A percentile compares a stretch with the other conserved stretches of the same genome.
phyloP scores from a whole-genome alignment of 2,113 vertebrate species.

The Odontophorus gujanensis region DNA sequence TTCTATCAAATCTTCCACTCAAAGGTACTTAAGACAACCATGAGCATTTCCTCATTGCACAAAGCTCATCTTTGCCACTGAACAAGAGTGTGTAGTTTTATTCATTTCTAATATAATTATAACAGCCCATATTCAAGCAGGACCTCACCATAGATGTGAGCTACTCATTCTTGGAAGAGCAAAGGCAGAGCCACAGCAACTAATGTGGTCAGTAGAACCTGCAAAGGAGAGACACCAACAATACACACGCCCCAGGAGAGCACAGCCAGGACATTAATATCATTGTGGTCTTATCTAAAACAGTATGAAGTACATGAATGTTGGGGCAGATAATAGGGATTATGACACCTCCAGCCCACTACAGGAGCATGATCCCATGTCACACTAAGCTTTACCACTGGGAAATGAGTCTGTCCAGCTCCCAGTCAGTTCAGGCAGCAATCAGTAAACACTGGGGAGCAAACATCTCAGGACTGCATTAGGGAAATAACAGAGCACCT shows the following conservation, averaged over 20 bases:
- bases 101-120: not conserved
- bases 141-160: not conserved
- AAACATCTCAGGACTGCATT: not conserved
- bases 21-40: slow-evolving; percentile 21
- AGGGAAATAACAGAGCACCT: not conserved
- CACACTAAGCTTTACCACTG: not conserved
- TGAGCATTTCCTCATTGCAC: not conserved
- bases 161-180: not conserved
- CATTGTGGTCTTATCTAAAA: not conserved
- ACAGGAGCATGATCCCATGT: accelerated
- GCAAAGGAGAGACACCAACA: not conserved
- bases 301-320: accelerated
- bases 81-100: not conserved
- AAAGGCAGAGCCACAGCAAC: not conserved
- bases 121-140: not conserved
- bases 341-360: not conserved
- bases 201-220: accelerated
- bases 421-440: not conserved
- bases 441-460: not conserved
- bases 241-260: accelerated
- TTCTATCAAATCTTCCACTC: slow-evolving; percentile 4
- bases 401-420: not conserved
- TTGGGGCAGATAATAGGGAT: not conserved
- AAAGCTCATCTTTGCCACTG: not conserved
- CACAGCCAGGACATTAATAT: accelerated